Evolutionary conservation across 1,140 invertebrate species (phyloP).

Genomic region (Odontomachus brunneus): DNA sequence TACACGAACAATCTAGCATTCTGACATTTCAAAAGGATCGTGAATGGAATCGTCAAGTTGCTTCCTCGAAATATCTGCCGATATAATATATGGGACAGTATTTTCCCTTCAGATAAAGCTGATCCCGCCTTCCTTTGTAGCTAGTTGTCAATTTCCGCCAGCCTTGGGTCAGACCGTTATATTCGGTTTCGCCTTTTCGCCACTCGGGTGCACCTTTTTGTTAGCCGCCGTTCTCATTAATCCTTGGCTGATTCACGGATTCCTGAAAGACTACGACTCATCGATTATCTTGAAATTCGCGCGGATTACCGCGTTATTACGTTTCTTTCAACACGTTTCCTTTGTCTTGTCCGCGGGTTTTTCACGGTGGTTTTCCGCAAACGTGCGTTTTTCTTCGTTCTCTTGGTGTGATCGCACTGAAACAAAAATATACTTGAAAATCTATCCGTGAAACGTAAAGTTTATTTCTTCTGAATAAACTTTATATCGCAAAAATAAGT

Average conservation of each 20-base stretch:
- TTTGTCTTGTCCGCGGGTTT: not conserved
- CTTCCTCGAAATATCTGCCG: not conserved
- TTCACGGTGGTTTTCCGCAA: not conserved
- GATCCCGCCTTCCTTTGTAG: constrained; percentile 20
- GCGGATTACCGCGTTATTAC: not conserved
- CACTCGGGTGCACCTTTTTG: constrained; percentile 18
- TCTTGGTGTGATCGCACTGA: too few relatives aligned
- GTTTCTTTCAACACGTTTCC: not conserved
- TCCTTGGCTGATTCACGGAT: constrained; percentile 45
- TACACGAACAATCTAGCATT: too few relatives aligned
- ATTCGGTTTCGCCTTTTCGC: constrained; percentile 25
- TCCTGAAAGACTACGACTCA: not conserved
- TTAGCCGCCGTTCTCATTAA: constrained; percentile 33
- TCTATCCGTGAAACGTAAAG: too few relatives aligned
- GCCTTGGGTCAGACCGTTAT: constrained; percentile 69
- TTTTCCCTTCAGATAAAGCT: not conserved
- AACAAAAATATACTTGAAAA: too few relatives aligned
- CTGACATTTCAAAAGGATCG: too few relatives aligned
- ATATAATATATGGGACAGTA: not conserved
- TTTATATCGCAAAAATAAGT: too few relatives aligned
- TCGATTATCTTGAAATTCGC: constrained; percentile 18
- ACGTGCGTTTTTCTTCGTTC: not conserved
- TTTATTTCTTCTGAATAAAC: too few relatives aligned
- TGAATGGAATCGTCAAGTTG: not conserved
- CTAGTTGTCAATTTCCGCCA: constrained; percentile 71